These are phyloP conservation scores for Aplochiton taeniatus DNA, from an alignment of 2,797 vertebrate species.

Conservation along the genomic window DNA sequence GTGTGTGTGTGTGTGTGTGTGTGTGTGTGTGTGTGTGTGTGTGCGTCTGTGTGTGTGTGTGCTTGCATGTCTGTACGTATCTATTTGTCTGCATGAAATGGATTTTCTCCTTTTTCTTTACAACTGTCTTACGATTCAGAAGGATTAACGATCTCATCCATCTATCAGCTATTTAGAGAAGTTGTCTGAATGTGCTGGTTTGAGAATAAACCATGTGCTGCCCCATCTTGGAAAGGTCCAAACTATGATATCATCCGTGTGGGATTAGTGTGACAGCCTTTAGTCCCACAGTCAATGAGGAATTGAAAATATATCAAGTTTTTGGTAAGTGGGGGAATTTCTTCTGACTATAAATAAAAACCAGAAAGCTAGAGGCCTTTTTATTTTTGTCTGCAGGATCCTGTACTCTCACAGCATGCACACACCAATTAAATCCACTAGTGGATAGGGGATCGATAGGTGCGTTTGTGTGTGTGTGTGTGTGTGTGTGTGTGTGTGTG, in stretches of 20 bases:
- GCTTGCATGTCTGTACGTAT: conserved; percentile 36
- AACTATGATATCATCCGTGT: conserved; percentile 16
- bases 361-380: no score
- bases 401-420: conserved; percentile 68
- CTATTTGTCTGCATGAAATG: conserved; percentile 66
- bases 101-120: conserved; percentile 68
- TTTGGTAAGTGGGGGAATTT: no score
- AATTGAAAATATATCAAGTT: no score
- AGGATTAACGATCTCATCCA: conserved; percentile 64
- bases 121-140: conserved; percentile 58
- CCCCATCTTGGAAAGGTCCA: conserved; percentile 30
- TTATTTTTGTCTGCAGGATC: conserved; percentile 53
- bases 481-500: conserved; percentile 34
- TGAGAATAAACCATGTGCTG: conserved; percentile 30
- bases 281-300: no score
- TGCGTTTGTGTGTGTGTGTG: conserved; percentile 18
- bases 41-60: conserved; percentile 44
- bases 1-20: conserved; percentile 24
- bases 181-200: conserved; percentile 37
- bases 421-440: conserved; percentile 75
- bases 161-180: conserved; percentile 67
- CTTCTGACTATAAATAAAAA: no score
- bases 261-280: no score
- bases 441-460: conserved; percentile 72
- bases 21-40: conserved; percentile 27